Conservation (phyloP, 2,113 vertebrate species). For the Nothobranchius kuhntae region DNA sequence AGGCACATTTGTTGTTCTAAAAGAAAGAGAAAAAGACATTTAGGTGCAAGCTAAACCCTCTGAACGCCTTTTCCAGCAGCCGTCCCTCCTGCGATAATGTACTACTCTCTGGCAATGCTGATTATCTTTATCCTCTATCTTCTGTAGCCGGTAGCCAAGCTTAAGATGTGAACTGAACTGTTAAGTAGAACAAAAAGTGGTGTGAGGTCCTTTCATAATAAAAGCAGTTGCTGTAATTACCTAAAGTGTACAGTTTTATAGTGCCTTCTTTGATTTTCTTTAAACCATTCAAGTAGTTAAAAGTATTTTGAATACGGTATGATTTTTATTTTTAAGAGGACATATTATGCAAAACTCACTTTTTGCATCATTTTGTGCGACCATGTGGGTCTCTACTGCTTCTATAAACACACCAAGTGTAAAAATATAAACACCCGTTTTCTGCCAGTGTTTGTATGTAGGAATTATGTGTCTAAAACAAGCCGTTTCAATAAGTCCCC, state of each 20-base stretch:
- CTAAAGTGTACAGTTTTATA: background rate
- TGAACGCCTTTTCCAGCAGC: constrained; percentile 20
- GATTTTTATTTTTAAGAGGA: too few relatives aligned
- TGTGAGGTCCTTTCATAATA: constrained; percentile 3
- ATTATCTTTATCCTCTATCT: constrained; percentile 63
- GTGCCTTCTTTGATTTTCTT: background rate
- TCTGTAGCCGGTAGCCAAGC: constrained; percentile 44
- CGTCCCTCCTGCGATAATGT: constrained; percentile 14
- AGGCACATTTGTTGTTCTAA: constrained; percentile 10
- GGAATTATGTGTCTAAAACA: too few relatives aligned
- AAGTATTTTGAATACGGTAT: too few relatives aligned
- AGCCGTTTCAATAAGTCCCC: too few relatives aligned
- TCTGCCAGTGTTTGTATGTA: too few relatives aligned
- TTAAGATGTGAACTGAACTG: constrained; percentile 46
- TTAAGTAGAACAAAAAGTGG: constrained; percentile 33
- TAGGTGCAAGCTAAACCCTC: background rate
- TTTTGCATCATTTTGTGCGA: too few relatives aligned
- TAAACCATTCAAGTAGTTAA: too few relatives aligned
- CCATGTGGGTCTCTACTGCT: too few relatives aligned
- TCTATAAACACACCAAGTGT: too few relatives aligned
- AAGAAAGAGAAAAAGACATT: constrained; percentile 17
- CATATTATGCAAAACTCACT: too few relatives aligned
- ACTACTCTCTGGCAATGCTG: constrained; percentile 39
- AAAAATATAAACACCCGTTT: too few relatives aligned
- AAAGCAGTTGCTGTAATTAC: background rate